Evolutionary conservation across 92 coral and sea anemone genomes (phyloP), one percentile per base, ranked within the genome.

Genomic region (Ricordea florida): DNA sequence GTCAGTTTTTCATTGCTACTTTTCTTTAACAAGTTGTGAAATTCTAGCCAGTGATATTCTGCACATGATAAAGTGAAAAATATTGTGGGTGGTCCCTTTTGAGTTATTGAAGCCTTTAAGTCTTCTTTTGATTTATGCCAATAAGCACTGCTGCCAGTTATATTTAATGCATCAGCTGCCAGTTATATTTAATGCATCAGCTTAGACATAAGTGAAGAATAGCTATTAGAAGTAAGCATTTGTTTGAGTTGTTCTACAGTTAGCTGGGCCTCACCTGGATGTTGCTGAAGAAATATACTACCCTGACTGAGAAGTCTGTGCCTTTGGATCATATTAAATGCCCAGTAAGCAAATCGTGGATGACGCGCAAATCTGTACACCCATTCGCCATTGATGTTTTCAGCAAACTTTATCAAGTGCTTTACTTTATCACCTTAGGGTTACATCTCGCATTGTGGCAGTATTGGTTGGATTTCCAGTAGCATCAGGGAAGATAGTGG

Each of bases 271-370:
- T 68, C 76, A 46, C 20, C 24, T 27, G 62, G 76, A 38, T 62
- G 34, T 37, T 62, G 70, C 37, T 62, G 34, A 36, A 62, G 37
- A 26, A 1, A 62, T n/a, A 62, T 34, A 33, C 50, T 37, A n/a
- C 69, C 59, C 57, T 14, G 80, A 46, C 31, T 42, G 36, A 38
- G 70, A 51, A 32, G 77, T 42, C 80, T 71, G 46, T 79, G 76
- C 61, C 79, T 65, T 21, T 66, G 84, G 38, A 65, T 77, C 84
- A 77, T 77, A 56, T 66, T 77, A 34, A 69, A 79, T 28, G 79
- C 72, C 85, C 85, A 79, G 41, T 57, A 79, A 35, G 80, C 77
- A 69, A 79, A 79, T 33, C 85, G 35, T 45, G 85, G 85, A 28
- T 79, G 85, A 8, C 76, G 55, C 24, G 85, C 85, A 79, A 79